Percentiles rank a stretch among this genome's conserved stretches.
Evolutionary conservation across 1,140 invertebrate species (phyloP).

Genomic region (Orussus abietinus): DNA sequence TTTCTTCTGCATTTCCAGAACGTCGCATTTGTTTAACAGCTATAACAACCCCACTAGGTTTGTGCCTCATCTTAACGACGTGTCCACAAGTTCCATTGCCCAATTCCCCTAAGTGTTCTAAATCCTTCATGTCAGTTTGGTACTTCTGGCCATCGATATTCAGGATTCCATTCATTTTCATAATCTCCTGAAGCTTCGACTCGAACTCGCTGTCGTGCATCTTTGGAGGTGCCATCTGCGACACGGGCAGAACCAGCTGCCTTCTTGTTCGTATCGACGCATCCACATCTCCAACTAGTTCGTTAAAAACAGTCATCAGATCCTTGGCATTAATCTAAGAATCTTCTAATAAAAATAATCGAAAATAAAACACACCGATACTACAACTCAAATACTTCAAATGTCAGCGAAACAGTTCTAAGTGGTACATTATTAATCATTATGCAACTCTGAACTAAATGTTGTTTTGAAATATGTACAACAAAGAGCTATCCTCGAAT

Average conservation of each 20-base stretch:
- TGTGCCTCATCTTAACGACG: conserved; percentile 94
- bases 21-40: conserved; percentile 99
- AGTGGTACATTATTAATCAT: too few relatives aligned
- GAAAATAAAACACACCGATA: conserved; percentile 1
- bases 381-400: not conserved
- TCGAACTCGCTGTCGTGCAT: conserved; percentile 63
- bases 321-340: too few relatives aligned
- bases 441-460: too few relatives aligned
- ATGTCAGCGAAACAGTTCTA: too few relatives aligned
- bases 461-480: too few relatives aligned
- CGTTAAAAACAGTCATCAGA: conserved; percentile 14
- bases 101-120: conserved; percentile 84
- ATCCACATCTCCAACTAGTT: conserved; percentile 49
- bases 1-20: conserved; percentile 94
- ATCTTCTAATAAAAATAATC: too few relatives aligned
- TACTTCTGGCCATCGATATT: conserved; percentile 77
- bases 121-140: conserved; percentile 80
- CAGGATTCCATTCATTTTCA: conserved; percentile 79
- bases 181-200: conserved; percentile 72
- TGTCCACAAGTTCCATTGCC: conserved; percentile 97
- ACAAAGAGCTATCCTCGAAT: too few relatives aligned
- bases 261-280: conserved; percentile 49
- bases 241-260: conserved; percentile 53
- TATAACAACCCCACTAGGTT: conserved; percentile 77
- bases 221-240: conserved; percentile 54